These are phyloP conservation scores for Ginglymostoma cirratum DNA, from an alignment of 2,113 vertebrate species.

Conservation along the genomic window DNA sequence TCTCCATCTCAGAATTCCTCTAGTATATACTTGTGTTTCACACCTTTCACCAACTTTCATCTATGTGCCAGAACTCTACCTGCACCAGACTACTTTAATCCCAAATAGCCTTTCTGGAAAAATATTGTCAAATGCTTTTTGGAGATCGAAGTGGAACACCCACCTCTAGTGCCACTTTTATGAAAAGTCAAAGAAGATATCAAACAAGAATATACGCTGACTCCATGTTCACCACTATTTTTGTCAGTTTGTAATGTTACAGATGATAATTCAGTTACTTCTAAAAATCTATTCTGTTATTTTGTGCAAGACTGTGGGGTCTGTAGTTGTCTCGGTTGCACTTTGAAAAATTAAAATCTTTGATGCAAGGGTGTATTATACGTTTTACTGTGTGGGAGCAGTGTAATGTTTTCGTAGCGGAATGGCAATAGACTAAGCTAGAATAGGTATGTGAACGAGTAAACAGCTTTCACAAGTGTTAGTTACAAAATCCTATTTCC, in stretches of 20 bases:
- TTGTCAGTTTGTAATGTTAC: background rate
- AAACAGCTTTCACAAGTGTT: background rate
- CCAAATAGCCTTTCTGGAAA: background rate
- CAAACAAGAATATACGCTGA: too few species aligned
- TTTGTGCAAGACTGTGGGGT: background rate
- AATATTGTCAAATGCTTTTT: too few species aligned
- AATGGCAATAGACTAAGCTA: background rate
- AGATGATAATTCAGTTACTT: background rate
- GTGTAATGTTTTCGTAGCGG: background rate
- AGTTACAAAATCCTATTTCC: background rate
- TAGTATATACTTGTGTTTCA: background rate
- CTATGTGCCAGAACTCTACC: too few species aligned
- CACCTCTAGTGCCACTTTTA: too few species aligned
- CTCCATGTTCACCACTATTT: too few species aligned
- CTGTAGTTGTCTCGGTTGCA: too few species aligned
- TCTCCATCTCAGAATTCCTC: too few species aligned
- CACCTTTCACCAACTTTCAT: too few species aligned
- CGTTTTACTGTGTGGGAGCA: background rate
- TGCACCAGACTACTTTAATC: background rate
- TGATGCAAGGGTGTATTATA: background rate
- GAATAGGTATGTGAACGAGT: background rate
- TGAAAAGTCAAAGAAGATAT: too few species aligned
- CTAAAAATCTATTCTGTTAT: background rate
- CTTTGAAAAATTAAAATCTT: background rate
- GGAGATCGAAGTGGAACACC: too few species aligned